Evolutionary conservation across 2,888 invertebrate genomes (phyloP).

Genomic region (Lithophane socia): DNA sequence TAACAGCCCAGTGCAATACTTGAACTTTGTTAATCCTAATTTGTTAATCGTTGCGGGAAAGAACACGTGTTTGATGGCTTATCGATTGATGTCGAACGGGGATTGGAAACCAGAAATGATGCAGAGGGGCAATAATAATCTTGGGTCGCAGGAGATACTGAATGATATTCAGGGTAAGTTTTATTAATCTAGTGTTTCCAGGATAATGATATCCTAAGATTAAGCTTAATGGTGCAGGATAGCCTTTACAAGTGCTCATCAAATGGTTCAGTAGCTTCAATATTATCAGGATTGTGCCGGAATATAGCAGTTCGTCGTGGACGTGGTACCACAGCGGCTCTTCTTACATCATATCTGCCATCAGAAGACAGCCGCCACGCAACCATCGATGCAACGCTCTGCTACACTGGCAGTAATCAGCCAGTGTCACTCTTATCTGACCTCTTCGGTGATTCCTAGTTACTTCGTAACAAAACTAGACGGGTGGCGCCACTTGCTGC

Average conservation of each 20-base stretch:
- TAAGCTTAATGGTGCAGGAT: background rate
- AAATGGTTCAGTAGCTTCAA: background rate
- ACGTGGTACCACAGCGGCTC: background rate
- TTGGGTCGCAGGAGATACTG: conserved; percentile 87
- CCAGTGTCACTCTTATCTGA: no score
- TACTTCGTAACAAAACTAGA: background rate
- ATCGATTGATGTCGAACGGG: conserved; percentile 72
- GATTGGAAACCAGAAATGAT: conserved; percentile 84
- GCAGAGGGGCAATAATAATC: conserved; percentile 79
- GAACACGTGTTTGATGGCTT: conserved; percentile 85
- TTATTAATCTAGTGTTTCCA: background rate
- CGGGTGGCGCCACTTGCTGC: background rate
- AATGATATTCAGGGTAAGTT: conserved; percentile 83
- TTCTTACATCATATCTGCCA: background rate
- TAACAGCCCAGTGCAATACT: conserved; percentile 82
- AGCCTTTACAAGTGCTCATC: background rate
- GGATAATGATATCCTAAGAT: background rate
- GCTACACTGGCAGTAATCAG: no score
- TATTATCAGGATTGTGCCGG: background rate
- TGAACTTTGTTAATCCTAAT: conserved; percentile 80
- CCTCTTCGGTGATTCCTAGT: background rate
- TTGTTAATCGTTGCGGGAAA: conserved; percentile 84
- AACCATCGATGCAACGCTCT: no score
- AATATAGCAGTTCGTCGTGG: background rate
- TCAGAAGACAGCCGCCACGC: background rate